Conservation (phyloP, 2,797 vertebrate genomes). For the Rhinatrema bivittatum region DNA sequence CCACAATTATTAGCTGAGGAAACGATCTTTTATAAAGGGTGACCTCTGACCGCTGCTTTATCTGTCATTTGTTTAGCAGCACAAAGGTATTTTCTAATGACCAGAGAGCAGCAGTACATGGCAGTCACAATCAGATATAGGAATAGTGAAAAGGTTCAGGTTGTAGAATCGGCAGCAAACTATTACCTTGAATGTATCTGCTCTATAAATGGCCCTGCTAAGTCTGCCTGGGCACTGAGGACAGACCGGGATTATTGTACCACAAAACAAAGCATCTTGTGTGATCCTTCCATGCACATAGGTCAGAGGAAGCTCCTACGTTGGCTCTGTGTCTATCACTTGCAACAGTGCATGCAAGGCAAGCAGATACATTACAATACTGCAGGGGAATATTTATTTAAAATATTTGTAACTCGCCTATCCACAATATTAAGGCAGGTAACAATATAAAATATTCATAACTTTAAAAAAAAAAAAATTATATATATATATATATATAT, state of each 20-base stretch:
- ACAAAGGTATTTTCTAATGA: too few species aligned
- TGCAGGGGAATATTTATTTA: too few species aligned
- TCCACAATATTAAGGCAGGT: too few species aligned
- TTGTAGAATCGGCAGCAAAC: neutral
- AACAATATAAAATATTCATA: too few species aligned
- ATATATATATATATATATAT: too few species aligned
- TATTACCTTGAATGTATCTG: neutral
- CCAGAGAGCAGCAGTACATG: too few species aligned
- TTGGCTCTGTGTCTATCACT: neutral
- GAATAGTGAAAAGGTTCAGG: slow-evolving; percentile 9
- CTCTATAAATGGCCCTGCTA: neutral
- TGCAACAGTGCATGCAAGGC: neutral
- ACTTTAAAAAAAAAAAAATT: too few species aligned
- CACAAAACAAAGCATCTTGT: neutral
- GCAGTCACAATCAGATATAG: neutral
- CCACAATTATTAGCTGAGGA: too few species aligned
- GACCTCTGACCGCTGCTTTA: too few species aligned
- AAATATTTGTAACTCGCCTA: too few species aligned
- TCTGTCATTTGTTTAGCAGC: too few species aligned
- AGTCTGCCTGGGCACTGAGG: neutral
- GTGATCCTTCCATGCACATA: neutral
- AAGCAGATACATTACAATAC: neutral
- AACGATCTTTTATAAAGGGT: too few species aligned
- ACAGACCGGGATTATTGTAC: neutral
- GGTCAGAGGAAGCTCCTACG: neutral